A percentile compares a stretch with the other conserved stretches of the same genome.
Conservation (phyloP, 2,888 invertebrate genomes). For the Sipha maydis region DNA sequence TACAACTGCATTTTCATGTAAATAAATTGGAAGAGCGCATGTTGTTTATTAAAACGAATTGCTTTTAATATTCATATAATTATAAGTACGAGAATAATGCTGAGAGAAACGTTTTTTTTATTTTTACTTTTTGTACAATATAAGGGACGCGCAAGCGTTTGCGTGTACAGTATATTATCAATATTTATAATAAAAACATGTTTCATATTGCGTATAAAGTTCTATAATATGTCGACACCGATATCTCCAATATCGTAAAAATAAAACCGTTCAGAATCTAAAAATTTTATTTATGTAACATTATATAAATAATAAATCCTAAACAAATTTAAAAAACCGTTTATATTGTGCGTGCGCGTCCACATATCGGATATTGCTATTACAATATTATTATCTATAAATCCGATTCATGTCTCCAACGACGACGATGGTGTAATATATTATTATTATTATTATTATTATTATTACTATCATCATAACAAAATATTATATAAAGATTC, state of each 20-base stretch:
- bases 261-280: background rate
- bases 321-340: conserved; percentile 20
- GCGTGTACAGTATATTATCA: background rate
- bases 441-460: background rate
- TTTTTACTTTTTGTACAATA: background rate
- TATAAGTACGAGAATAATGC: no score
- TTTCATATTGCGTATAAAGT: background rate
- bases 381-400: background rate
- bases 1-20: conserved; percentile 26
- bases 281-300: background rate
- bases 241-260: background rate
- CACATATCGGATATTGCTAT: background rate
- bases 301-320: background rate
- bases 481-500: background rate
- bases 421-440: background rate
- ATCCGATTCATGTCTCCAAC: background rate
- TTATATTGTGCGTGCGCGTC: background rate
- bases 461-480: background rate
- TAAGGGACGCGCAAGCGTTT: background rate
- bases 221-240: background rate
- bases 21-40: conserved; percentile 39
- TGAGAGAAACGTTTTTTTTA: background rate
- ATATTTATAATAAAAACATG: background rate
- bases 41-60: conserved; percentile 53
- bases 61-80: conserved; percentile 32